Conservation (phyloP, 1,140 invertebrate genomes). For the Trichonephila clavata region DNA sequence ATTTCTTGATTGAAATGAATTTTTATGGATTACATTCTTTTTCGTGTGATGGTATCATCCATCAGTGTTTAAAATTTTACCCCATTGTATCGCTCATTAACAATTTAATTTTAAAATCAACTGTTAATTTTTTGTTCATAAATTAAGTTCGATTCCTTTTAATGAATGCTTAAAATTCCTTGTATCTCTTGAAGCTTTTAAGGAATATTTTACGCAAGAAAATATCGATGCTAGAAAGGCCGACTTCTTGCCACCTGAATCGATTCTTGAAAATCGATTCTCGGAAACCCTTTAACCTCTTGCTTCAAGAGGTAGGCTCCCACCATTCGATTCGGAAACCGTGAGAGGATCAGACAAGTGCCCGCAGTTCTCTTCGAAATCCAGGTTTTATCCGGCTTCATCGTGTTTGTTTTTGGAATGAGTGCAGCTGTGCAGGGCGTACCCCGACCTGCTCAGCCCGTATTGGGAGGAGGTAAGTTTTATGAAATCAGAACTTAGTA, state of each 20-base stretch:
- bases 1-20: no score
- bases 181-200: no score
- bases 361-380: neutral
- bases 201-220: neutral
- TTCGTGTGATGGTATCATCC: no score
- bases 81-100: no score
- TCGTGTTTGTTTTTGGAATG: conserved; percentile 76
- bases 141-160: neutral
- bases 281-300: conserved; percentile 25
- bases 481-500: neutral
- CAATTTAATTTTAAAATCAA: no score
- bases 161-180: neutral
- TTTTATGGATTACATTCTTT: no score
- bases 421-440: conserved; percentile 75
- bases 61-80: no score
- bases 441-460: conserved; percentile 69
- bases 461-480: conserved; percentile 63
- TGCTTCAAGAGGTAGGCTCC: neutral
- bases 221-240: neutral
- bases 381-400: conserved; percentile 57
- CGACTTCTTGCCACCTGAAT: neutral
- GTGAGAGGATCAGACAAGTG: neutral
- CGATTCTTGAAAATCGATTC: conserved; percentile 19
- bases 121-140: neutral
- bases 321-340: conserved; percentile 5